Evolutionary conservation across 1,140 invertebrate species (phyloP).

Genomic region (Stenopsyche tienmushanensis): DNA sequence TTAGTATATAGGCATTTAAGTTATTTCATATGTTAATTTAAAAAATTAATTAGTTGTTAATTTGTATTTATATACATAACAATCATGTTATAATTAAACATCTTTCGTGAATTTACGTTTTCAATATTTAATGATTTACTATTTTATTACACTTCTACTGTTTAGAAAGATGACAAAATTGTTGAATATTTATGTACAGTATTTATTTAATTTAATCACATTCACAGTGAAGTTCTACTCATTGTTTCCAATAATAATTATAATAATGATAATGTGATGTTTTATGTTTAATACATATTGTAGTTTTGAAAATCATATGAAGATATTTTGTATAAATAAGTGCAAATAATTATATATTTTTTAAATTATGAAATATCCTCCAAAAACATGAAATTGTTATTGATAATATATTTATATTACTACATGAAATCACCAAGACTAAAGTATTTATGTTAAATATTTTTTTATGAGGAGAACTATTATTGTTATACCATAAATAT

Average conservation of each 20-base stretch:
- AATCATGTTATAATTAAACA: too few species aligned
- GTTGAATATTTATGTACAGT: constrained; percentile 28
- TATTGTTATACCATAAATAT: background rate
- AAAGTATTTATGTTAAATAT: constrained; percentile 13
- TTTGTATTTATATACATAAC: too few species aligned
- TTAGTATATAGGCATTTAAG: background rate
- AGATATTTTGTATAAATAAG: constrained; percentile 30
- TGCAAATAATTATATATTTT: constrained; percentile 32
- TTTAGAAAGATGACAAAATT: constrained; percentile 2
- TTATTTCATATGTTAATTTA: background rate
- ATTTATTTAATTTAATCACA: constrained; percentile 28
- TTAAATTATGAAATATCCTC: constrained; percentile 14
- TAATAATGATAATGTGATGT: constrained; percentile 12
- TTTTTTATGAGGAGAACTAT: too few species aligned
- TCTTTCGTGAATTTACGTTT: background rate
- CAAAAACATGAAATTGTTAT: background rate
- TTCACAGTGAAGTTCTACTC: constrained; percentile 23
- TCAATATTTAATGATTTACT: background rate
- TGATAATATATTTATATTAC: constrained; percentile 9
- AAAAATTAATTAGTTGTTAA: background rate
- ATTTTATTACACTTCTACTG: constrained; percentile 14
- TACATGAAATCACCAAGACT: background rate
- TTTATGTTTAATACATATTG: constrained; percentile 17
- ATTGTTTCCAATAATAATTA: constrained; percentile 18
- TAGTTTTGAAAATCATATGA: constrained; percentile 17